Conservation (phyloP, 2,888 invertebrate genomes). For the Anorthoa munda region DNA sequence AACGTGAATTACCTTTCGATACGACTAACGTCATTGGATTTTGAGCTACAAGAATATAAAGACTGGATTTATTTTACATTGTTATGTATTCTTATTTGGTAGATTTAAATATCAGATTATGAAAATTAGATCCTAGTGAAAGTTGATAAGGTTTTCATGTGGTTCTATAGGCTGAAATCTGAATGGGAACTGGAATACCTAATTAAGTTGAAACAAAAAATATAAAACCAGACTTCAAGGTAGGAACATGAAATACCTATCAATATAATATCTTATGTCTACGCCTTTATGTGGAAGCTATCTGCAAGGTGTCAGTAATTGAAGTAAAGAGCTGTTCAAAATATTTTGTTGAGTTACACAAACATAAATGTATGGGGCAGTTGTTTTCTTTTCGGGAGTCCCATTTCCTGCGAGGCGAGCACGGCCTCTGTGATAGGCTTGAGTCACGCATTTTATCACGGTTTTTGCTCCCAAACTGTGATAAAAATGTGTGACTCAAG, state of each 20-base stretch:
- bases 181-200: not conserved
- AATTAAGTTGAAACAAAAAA: conserved; percentile 32
- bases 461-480: no score
- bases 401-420: no score
- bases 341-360: no score
- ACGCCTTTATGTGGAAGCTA: not conserved
- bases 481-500: no score
- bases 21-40: conserved; percentile 30
- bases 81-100: conserved; percentile 1
- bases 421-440: no score
- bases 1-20: conserved; percentile 46
- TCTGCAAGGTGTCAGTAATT: no score
- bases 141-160: conserved; percentile 17
- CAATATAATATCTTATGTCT: not conserved
- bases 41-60: conserved; percentile 2
- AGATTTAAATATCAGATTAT: conserved; percentile 21
- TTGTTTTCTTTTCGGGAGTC: no score
- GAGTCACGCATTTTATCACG: no score
- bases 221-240: not conserved
- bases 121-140: conserved; percentile 17
- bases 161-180: conserved; percentile 13
- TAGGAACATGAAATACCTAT: conserved; percentile 9
- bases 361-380: no score
- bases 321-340: no score
- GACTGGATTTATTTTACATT: conserved; percentile 9